Percentiles rank a stretch among this genome's conserved stretches.
Conservation (phyloP, 2,113 vertebrate genomes). For the Microcebus ravelobensis region DNA sequence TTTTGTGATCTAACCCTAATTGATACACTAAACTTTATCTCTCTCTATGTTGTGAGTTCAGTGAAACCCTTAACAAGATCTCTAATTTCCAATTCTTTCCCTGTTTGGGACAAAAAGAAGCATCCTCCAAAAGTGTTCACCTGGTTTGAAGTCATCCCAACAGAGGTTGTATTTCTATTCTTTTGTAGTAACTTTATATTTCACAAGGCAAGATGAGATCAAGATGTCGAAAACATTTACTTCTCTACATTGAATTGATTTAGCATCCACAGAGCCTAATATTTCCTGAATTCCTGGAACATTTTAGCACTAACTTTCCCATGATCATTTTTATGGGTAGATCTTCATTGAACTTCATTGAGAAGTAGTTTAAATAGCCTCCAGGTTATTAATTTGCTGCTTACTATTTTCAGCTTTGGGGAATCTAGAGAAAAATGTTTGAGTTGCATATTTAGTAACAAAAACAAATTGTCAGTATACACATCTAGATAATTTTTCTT, state of each 20-base stretch:
- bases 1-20: background rate
- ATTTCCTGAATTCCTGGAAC: background rate
- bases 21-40: background rate
- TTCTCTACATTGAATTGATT: background rate
- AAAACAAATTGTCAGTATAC: background rate
- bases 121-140: background rate
- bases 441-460: background rate
- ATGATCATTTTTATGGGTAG: background rate
- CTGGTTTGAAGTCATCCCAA: background rate
- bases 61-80: background rate
- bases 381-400: background rate
- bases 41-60: background rate
- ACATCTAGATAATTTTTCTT: slow-evolving; percentile 15
- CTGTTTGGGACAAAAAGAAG: background rate
- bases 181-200: background rate
- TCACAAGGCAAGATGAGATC: background rate
- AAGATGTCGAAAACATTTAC: background rate
- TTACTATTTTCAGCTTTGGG: background rate
- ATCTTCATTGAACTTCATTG: background rate
- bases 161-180: background rate
- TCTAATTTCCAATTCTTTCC: background rate
- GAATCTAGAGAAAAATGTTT: background rate
- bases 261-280: background rate
- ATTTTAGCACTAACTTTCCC: background rate
- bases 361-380: background rate